phyloP scores from a whole-genome alignment of 2,888 invertebrate species.

The Heliconius ethilla region DNA sequence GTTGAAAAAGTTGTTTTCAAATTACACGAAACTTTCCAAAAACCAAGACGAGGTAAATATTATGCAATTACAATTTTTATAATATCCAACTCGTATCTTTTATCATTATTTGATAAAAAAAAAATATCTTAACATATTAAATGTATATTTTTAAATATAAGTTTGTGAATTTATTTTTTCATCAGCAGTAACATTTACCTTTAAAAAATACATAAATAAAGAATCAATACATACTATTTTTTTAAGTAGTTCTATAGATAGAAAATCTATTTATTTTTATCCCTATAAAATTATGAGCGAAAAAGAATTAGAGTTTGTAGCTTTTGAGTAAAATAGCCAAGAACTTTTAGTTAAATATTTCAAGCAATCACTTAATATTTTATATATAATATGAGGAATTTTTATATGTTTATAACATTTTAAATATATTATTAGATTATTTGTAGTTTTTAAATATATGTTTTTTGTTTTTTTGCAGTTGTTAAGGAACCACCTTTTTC shows the following conservation, averaged over 20 bases:
- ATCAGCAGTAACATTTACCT: neutral
- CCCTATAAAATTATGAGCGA: neutral
- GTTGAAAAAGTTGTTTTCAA: conserved; percentile 96
- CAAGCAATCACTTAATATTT: neutral
- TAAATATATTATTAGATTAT: neutral
- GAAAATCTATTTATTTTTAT: neutral
- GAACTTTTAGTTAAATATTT: neutral
- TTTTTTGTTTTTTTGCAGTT: conserved; percentile 81
- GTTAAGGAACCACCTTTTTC: conserved; percentile 95
- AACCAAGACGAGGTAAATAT: conserved; percentile 91
- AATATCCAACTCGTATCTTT: conserved; percentile 23
- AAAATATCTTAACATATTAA: neutral
- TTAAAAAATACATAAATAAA: neutral
- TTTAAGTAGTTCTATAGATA: neutral
- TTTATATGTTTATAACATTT: neutral
- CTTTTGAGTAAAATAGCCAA: neutral
- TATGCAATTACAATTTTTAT: conserved; percentile 27
- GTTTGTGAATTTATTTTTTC: neutral
- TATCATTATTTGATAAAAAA: conserved; percentile 18
- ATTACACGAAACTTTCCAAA: conserved; percentile 95
- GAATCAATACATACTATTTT: neutral
- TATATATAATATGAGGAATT: neutral
- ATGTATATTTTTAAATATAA: neutral
- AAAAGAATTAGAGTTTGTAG: neutral
- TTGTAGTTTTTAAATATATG: neutral